A percentile compares a stretch with the other conserved stretches of the same genome.
Conservation (phyloP, 2,888 invertebrate species). For the Dioctria rufipes region DNA sequence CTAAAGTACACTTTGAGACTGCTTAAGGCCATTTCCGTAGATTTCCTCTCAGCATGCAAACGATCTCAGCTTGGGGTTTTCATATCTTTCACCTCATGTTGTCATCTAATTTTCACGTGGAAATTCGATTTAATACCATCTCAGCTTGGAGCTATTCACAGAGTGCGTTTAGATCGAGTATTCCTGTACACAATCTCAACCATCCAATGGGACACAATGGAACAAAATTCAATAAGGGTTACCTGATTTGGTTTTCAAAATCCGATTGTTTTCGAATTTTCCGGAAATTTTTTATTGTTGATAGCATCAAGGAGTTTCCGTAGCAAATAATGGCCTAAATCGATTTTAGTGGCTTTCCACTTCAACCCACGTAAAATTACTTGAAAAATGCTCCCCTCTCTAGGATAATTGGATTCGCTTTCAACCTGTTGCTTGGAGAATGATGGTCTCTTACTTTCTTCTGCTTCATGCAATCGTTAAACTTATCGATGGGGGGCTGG, state of each 20-base stretch:
- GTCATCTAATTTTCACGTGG: conserved; percentile 54
- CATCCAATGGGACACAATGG: conserved; percentile 35
- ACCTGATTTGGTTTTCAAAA: conserved; percentile 54
- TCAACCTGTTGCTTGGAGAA: conserved; percentile 45
- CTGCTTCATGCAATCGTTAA: conserved; percentile 34
- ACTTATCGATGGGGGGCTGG: not conserved
- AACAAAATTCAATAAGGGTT: conserved; percentile 53
- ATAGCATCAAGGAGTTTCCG: conserved; percentile 50
- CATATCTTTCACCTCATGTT: conserved; percentile 44
- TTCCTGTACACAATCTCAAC: not conserved
- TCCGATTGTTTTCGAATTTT: conserved; percentile 53
- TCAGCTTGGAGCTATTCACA: conserved; percentile 47
- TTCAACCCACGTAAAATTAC: conserved; percentile 23
- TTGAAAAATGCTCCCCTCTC: conserved; percentile 23
- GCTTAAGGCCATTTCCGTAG: conserved; percentile 43
- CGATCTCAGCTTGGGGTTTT: conserved; percentile 35
- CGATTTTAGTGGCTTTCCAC: conserved; percentile 49
- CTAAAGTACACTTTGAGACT: conserved; percentile 17
- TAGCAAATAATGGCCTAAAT: conserved; percentile 50
- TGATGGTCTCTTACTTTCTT: not conserved
- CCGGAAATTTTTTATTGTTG: conserved; percentile 54
- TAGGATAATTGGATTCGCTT: conserved; percentile 48
- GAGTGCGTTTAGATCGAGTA: conserved; percentile 37
- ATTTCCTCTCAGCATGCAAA: conserved; percentile 51
- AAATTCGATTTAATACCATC: conserved; percentile 54